Percentiles rank a stretch among this genome's conserved stretches.
Evolutionary conservation across 2,797 vertebrate genomes (phyloP).

Genomic region (Rhinogobio ventralis): DNA sequence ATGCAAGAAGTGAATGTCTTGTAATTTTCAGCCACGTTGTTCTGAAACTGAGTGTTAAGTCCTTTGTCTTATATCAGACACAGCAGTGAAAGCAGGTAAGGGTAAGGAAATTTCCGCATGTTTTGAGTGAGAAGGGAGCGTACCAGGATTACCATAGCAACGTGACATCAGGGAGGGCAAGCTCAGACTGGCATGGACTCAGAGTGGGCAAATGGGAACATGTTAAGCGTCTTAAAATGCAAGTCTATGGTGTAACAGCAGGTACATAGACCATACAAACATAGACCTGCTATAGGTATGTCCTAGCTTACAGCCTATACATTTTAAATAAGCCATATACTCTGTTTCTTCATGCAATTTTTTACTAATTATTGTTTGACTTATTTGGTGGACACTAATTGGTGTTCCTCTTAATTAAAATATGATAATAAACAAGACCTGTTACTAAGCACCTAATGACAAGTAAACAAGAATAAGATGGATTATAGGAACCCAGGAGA

Average conservation of each 20-base stretch:
- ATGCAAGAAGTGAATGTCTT: background rate
- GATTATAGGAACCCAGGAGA: slow-evolving; percentile 32
- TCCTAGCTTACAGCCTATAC: background rate
- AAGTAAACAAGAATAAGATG: slow-evolving; percentile 31
- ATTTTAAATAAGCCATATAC: background rate
- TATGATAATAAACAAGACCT: slow-evolving; percentile 36
- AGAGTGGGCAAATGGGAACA: slow-evolving; percentile 41
- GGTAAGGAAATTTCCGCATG: slow-evolving; percentile 46
- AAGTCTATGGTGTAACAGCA: background rate
- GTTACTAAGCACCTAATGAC: slow-evolving; percentile 39
- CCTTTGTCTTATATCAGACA: background rate
- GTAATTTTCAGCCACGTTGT: background rate
- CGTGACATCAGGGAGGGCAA: slow-evolving; percentile 57
- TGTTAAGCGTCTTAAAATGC: slow-evolving; percentile 18
- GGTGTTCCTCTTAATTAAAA: background rate
- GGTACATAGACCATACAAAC: background rate
- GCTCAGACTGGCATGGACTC: slow-evolving; percentile 57
- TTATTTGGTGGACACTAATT: background rate
- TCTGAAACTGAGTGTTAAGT: background rate
- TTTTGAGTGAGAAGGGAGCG: slow-evolving; percentile 2
- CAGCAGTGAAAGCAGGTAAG: slow-evolving; percentile 11
- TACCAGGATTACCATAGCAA: slow-evolving; percentile 46
- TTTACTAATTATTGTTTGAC: background rate
- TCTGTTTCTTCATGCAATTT: background rate
- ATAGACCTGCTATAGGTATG: slow-evolving; percentile 15